Evolutionary conservation across 1,140 invertebrate genomes (phyloP), one percentile per base, ranked within the genome.

Genomic region (Eupeodes corollae): DNA sequence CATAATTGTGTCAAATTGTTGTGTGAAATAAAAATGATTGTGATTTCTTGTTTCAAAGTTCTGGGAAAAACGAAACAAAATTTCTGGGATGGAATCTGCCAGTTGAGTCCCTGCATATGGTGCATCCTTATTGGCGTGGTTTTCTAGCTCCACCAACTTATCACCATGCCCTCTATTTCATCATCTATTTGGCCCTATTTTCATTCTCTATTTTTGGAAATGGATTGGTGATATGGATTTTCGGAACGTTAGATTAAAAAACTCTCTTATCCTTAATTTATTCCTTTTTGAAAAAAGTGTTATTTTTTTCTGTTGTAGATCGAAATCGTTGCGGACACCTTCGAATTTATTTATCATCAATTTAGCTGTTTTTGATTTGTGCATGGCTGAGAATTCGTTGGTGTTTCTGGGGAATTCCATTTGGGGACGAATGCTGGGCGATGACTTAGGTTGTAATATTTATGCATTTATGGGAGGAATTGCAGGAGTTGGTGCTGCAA

Each of bases 321-420:
- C 83, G 0, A 86, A 85, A 61, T 75, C 74, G 14, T 64, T 89
- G 37, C 75, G 83, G 19, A 87, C 83, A 6, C 78, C 86, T 1
- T 87, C 85, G 32, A 89, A 89, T 66, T 77, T 87, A 68, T 82
- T 88, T 46, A 77, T 88, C 0, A 74, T 88, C 13, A 88, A 86
- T 69, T 68, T 88, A 52, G 84, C 86, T 0, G 49, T 88, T 13
- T 83, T 85, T 58, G 86, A 88, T 63, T 58, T 85, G 42, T 69
- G 80, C 52, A 86, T 86, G 83, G 77, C 80, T 72, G 5, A 77
- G n/a, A 83, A 87, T 56, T 84, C 85, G 70, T 82, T 82, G 0
- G 64, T 84, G 55, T 73, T 86, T 32, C 73, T 87, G 34, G 52
- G 76, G 9, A 87, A 80, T 56, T 83, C 81, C 5, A 79, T 54